Base-by-base conservation (phyloP, 1,140 invertebrate species). In the Caerostris extrusa region DNA sequence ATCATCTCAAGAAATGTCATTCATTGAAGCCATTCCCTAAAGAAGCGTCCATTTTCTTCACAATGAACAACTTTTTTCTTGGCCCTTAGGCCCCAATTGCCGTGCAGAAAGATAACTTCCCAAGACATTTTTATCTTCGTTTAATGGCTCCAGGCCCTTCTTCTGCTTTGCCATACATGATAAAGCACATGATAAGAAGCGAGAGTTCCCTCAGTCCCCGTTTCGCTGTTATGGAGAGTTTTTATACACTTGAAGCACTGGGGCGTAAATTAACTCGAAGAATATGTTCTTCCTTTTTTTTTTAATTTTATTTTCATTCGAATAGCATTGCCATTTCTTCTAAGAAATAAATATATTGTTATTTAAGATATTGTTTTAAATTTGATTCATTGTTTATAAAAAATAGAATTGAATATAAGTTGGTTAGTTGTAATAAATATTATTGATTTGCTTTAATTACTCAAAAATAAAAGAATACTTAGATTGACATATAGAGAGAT, bases 1-100 rank as follows among this genome's bases (percentile, higher is more conserved):
- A 19, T 77, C 71, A 77, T 77, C 71, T 50, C 12, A 19, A 10
- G 8, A 50, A 77, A 12, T 50, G 71, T 77, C 71, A 77, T 77
- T 77, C 71, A 64, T 64, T 10, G 61, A 64, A 10, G 12, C 61
- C 61, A 53, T 77, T 77, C 71, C 71, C 71, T 50, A 50, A 77
- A 77, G 71, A 77, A 77, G 71, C 71, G 71, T 77, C 71, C 71
- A 77, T 77, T 77, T 77, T 77, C 71, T 77, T 77, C 71, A 77
- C 71, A 77, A 77, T 77, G 71, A 77, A 77, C 71, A 77, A 77
- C 34, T 77, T 77, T 77, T n/a, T 77, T 77, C 71, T 77, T 50
- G 71, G 10, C 71, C 71, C 71, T 77, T 50, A 77, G 71, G 71
- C 50, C 71, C 71, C 50, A 77, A 77, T 77, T 77, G 71, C 71